phyloP scores from a whole-genome alignment of 2,888 invertebrate genomes.

The Drepanosiphum platanoidis region DNA sequence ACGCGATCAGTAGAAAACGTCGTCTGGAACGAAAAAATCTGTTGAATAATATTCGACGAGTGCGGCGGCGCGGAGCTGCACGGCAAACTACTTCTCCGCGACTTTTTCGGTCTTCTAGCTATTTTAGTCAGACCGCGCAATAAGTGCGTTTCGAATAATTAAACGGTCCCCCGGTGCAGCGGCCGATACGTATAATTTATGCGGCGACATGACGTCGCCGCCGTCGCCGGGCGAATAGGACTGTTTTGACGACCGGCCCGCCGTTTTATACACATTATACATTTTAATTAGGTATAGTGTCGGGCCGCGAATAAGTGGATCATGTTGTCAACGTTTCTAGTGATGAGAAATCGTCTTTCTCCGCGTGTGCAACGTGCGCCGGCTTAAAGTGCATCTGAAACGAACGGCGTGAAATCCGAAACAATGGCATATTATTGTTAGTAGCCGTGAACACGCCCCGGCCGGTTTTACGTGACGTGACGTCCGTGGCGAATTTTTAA shows the following conservation, averaged over 20 bases:
- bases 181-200: conserved; percentile 15
- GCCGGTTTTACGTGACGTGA: background rate
- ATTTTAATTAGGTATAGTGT: conserved; percentile 43
- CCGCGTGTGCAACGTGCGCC: background rate
- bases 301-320: conserved; percentile 35
- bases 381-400: background rate
- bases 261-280: conserved; percentile 22
- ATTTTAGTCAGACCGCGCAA: too few species aligned
- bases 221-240: too few species aligned
- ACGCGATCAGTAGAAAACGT: too few species aligned
- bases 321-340: conserved; percentile 30
- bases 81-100: too few species aligned
- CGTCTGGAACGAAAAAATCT: too few species aligned
- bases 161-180: background rate
- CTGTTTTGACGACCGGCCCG: conserved; percentile 14
- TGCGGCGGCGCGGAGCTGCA: too few species aligned
- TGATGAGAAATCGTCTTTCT: conserved; percentile 18
- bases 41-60: too few species aligned
- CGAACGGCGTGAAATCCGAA: background rate
- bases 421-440: background rate
- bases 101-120: too few species aligned
- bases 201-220: background rate
- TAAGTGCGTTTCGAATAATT: conserved; percentile 28
- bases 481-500: too few species aligned
- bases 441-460: too few species aligned